phyloP scores from a whole-genome alignment of 2,113 vertebrate genomes.

The Uria lomvia region DNA sequence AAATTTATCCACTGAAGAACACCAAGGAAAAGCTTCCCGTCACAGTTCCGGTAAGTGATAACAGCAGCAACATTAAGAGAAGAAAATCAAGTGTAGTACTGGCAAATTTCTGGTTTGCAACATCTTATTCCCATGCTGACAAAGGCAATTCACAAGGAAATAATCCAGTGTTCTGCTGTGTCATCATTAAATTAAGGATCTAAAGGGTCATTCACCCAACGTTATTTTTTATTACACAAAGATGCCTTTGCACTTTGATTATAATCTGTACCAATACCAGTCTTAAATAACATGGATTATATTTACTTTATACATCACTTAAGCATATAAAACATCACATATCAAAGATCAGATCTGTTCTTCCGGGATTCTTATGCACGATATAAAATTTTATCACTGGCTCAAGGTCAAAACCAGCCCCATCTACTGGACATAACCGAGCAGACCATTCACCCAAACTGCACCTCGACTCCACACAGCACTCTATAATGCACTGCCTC shows the following conservation, averaged over 20 bases:
- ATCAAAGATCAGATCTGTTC: not conserved
- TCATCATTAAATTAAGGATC: not conserved
- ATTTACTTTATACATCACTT: not conserved
- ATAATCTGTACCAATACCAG: not conserved
- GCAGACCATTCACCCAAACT: rapidly evolving
- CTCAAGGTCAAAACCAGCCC: not conserved
- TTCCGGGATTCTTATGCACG: not conserved
- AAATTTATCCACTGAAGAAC: not conserved
- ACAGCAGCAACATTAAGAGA: not conserved
- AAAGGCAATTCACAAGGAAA: not conserved
- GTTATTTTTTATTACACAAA: not conserved
- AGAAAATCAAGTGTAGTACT: not conserved
- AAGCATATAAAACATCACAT: not conserved
- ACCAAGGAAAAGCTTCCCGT: not conserved
- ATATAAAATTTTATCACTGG: not conserved
- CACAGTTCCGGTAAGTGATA: too few relatives aligned
- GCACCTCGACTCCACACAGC: rapidly evolving
- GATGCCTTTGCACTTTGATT: not conserved
- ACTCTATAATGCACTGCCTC: not conserved
- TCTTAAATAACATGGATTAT: not conserved
- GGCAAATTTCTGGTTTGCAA: not conserved
- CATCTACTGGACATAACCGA: not conserved
- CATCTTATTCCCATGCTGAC: not conserved
- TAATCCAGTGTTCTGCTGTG: not conserved
- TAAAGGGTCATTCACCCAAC: not conserved